These are phyloP conservation scores for Dryobotodes eremita DNA, from an alignment of 2,888 invertebrate species.

Conservation along the genomic window DNA sequence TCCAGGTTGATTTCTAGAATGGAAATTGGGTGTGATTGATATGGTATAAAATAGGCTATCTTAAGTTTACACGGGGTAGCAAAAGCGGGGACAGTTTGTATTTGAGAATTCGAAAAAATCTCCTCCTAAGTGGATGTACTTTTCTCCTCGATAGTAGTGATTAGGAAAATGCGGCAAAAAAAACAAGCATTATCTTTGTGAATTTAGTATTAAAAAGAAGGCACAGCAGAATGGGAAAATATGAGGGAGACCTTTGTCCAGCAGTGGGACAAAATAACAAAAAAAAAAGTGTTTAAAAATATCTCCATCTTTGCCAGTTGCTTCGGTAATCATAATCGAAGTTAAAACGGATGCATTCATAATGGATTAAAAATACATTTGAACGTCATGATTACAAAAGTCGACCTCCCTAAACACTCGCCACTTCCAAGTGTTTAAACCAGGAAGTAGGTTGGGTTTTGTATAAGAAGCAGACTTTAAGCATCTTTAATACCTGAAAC, in stretches of 20 bases:
- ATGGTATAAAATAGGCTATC: neutral
- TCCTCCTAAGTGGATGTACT: neutral
- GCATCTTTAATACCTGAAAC: neutral
- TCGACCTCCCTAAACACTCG: neutral
- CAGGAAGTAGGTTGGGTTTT: neutral
- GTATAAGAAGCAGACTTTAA: neutral
- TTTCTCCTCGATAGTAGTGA: neutral
- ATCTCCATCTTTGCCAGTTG: neutral
- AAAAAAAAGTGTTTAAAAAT: no score
- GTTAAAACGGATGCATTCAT: neutral
- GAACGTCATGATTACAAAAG: neutral
- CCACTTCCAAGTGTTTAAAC: neutral
- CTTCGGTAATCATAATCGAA: neutral
- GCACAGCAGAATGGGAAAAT: no score
- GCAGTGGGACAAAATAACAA: no score
- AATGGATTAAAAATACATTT: neutral
- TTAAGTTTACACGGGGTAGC: neutral
- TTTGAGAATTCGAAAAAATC: neutral
- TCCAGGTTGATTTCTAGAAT: slow-evolving; percentile 92
- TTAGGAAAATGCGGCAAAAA: neutral
- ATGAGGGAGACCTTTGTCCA: no score
- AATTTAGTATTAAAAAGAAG: neutral
- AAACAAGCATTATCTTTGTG: neutral
- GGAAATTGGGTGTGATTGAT: neutral
- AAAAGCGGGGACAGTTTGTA: neutral